These are phyloP conservation scores for Thecocarcelia acutangulata DNA, from an alignment of 2,888 invertebrate genomes.

Conservation along the genomic window DNA sequence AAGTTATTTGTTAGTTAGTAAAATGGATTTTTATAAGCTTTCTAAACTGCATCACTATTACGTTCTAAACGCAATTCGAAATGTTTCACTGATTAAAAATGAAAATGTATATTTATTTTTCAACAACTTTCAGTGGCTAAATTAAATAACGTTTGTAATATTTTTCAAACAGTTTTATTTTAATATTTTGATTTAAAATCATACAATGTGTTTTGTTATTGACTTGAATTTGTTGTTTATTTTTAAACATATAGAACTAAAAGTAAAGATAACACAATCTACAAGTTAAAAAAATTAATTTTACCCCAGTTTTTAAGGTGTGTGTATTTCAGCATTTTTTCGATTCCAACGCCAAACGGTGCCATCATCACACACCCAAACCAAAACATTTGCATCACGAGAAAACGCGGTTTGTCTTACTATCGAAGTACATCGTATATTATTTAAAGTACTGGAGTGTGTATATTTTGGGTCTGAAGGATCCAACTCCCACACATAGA, in stretches of 20 bases:
- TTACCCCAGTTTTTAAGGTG: conserved; percentile 38
- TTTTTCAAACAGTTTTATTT: conserved; percentile 6
- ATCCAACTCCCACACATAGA: conserved; percentile 97
- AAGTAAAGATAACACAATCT: conserved; percentile 2
- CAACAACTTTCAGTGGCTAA: too few species aligned
- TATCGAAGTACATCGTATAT: conserved; percentile 93
- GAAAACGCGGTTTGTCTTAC: conserved; percentile 96
- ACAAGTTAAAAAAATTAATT: neutral
- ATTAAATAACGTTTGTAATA: neutral
- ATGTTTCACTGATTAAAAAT: too few species aligned
- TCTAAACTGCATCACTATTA: too few species aligned
- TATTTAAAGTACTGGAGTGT: conserved; percentile 89
- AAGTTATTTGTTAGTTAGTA: too few species aligned
- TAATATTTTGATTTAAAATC: conserved; percentile 40
- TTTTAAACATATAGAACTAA: conserved; percentile 29
- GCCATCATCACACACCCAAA: conserved; percentile 98
- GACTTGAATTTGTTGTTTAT: neutral
- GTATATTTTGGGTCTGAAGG: conserved; percentile 91
- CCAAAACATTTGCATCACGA: conserved; percentile 91
- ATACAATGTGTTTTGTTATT: conserved; percentile 11
- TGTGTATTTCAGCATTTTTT: conserved; percentile 68
- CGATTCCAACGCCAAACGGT: conserved; percentile 98
- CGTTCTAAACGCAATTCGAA: too few species aligned
- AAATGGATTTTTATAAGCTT: too few species aligned
- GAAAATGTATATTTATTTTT: too few species aligned